Percentiles rank a stretch among this genome's conserved stretches.
Evolutionary conservation across 2,888 invertebrate species (phyloP).

Genomic region (Crematogaster levior): DNA sequence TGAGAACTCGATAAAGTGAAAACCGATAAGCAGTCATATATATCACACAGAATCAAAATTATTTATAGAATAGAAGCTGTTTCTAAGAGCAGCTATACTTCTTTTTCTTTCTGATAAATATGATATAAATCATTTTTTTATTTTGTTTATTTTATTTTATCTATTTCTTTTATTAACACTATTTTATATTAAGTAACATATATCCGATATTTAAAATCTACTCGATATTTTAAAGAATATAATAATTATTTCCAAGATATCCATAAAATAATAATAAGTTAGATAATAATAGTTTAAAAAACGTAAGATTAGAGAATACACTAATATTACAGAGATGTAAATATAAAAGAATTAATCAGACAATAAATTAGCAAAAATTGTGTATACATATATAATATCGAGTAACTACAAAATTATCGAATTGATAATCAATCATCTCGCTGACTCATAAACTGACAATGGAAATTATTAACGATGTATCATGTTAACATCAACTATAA

Average conservation of each 20-base stretch:
- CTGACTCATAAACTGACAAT: neutral
- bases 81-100: neutral
- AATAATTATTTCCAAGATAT: neutral
- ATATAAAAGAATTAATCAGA: neutral
- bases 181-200: neutral
- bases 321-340: neutral
- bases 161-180: too few relatives aligned
- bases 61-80: neutral
- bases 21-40: constrained; percentile 54
- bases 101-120: neutral
- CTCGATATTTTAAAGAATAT: neutral
- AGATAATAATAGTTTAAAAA: neutral
- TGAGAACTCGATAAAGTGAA: constrained; percentile 36
- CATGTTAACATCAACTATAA: constrained; percentile 11
- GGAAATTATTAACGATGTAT: constrained; percentile 2
- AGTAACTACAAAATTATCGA: constrained; percentile 8
- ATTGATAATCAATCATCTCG: neutral
- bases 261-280: neutral
- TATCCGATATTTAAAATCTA: neutral
- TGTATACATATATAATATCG: neutral
- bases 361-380: neutral
- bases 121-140: neutral
- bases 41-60: neutral
- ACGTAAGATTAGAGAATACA: neutral
- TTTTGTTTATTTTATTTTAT: too few relatives aligned